Evolutionary conservation across 2,888 invertebrate species (phyloP), one percentile per base, ranked within the genome.

Genomic region (Brachyptera putata): DNA sequence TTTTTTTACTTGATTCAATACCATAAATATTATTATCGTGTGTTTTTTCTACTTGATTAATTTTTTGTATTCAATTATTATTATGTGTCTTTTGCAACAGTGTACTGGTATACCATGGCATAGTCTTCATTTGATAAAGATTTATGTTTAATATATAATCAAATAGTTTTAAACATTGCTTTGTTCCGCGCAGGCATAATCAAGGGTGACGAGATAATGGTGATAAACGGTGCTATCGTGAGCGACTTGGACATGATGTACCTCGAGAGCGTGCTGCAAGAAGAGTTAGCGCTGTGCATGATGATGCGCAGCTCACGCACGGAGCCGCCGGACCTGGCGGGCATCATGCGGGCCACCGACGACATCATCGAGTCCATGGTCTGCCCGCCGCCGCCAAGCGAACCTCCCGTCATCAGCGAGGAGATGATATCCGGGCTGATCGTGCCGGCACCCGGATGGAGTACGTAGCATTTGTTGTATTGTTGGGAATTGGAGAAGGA

Each of bases 221-320:
- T 97, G 76, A 95, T 97, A 79, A 97, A 97, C 81, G 94, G 95
- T 67, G 95, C 95, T 70, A 93, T 96, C 76, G 95, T 97, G 68
- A 93, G 94, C 72, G 96, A 97, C 80, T 83, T 97, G 79, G 97
- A 97, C 83, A 97, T 97, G 96, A 96, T 97, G 91, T 96, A 95
- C 81, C 84, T 97, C 74, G 97, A 97, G 78, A 93, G 92, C 73
- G 91, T 96, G 66, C 83, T 97, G 68, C 95, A 95, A 77, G 95
- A 96, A 76, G 95, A 95, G 73, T 84, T 91, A 66, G 88, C 91
- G 50, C 84, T 97, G 64, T 93, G 93, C 80, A 92, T 97, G 88
- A 96, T 96, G 89, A 93, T 97, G 87, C 85, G 96, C 68, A 84
- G 84, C 5, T 81, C 83, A 58, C 76, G 84, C 62, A 80, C 82